These are phyloP conservation scores for Lycophotia porphyrea DNA, from an alignment of 2,888 invertebrate species.

Conservation along the genomic window DNA sequence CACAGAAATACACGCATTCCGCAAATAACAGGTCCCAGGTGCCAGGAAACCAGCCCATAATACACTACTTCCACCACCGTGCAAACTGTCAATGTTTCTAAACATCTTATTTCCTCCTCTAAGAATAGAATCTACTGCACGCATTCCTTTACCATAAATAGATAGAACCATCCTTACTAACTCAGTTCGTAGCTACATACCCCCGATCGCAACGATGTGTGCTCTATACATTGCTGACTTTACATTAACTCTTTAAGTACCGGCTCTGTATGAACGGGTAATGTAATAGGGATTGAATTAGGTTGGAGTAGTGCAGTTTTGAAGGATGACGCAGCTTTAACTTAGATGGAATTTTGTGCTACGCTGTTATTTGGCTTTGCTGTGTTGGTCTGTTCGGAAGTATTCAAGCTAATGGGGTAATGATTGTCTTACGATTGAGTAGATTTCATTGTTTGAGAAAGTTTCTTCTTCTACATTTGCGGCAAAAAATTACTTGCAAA, in stretches of 20 bases:
- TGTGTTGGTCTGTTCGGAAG: slow-evolving; percentile 7
- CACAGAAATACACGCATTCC: slow-evolving; percentile 15
- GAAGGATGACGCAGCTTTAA: slow-evolving; percentile 43
- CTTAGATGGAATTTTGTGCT: slow-evolving; percentile 45
- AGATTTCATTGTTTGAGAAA: background rate
- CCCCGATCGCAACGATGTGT: slow-evolving; percentile 26
- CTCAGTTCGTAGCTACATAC: background rate
- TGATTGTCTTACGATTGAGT: background rate
- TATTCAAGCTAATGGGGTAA: slow-evolving; percentile 6
- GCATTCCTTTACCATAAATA: slow-evolving; percentile 63
- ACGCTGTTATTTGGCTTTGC: slow-evolving; percentile 20
- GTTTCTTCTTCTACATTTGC: background rate
- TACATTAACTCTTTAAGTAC: slow-evolving; percentile 25
- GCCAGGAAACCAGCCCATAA: slow-evolving; percentile 56
- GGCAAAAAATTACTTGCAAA: background rate
- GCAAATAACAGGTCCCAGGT: slow-evolving; percentile 49
- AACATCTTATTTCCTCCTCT: slow-evolving; percentile 58
- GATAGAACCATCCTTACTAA: slow-evolving; percentile 32
- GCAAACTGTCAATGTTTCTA: slow-evolving; percentile 61
- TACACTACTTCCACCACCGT: slow-evolving; percentile 45
- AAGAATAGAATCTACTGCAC: slow-evolving; percentile 53
- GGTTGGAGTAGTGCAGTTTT: slow-evolving; percentile 17
- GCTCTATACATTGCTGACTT: slow-evolving; percentile 47
- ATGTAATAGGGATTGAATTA: slow-evolving; percentile 50
- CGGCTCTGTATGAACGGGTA: slow-evolving; percentile 45